Base-by-base conservation (phyloP, 2,797 vertebrate species). In the Danio aesculapii region DNA sequence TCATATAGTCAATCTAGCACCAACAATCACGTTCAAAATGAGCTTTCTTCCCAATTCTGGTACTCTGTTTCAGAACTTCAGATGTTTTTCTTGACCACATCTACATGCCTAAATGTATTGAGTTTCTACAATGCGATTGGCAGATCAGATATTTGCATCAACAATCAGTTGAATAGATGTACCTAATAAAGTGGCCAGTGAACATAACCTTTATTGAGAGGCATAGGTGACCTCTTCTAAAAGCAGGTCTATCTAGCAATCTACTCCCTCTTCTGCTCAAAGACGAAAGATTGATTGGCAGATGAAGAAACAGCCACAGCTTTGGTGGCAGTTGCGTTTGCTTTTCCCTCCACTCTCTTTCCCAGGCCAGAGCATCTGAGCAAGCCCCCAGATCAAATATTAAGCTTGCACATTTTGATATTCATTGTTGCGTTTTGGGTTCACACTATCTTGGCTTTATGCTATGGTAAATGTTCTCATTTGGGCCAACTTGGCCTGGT, bases 381-480 rank as follows among this genome's bases (percentile, higher is more conserved):
- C 80, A 79, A 77, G 66, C 69, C 30, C 61, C 61, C 14, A 43
- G 55, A 76, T 84, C 43, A 85, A 50, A 85, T 77, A 81, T 81
- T 58, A 75, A 76, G 69, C 59, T 2, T 0, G 43, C 39, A 55
- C 64, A 41, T 76, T 61, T 79, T 52, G 61, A 67, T 64, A 53
- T 55, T 63, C 82, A 77, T 84, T 64, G 19, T 64, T 68, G 77
- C n/a, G 55, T 72, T 79, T 62, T 17, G 41, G 69, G 72, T 74
- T 53, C 58, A 76, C 3, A 5, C 61, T 61, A 55, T 71, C 70
- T 66, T 5, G 5, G 59, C 59, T 83, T 80, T 46, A 78, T 30
- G 68, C 50, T 75, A 77, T 67, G 82, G 73, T 83, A 84, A 81
- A 81, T 66, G 77, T 57, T 84, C 67, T 47, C 55, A 85, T 85